phyloP scores from a whole-genome alignment of 2,888 invertebrate species.

The Onchidella celtica region DNA sequence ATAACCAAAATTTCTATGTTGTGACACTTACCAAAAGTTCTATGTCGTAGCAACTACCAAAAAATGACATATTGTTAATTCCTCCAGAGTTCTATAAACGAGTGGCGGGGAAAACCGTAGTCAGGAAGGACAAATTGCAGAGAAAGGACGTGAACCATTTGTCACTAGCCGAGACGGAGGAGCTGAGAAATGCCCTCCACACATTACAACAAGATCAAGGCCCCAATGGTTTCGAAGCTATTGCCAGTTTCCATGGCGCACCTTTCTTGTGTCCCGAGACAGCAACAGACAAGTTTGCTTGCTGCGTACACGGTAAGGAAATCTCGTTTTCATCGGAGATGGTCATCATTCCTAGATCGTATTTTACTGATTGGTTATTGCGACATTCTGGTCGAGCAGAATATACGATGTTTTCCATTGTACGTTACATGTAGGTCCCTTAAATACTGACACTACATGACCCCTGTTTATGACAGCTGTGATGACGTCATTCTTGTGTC shows the following conservation, averaged over 20 bases:
- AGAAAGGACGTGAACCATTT: slow-evolving; percentile 51
- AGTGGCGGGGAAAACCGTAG: background rate
- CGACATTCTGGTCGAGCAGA: too few relatives aligned
- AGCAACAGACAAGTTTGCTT: slow-evolving; percentile 39
- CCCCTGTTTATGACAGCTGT: background rate
- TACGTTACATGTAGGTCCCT: too few relatives aligned
- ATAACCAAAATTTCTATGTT: too few relatives aligned
- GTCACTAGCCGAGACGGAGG: slow-evolving; percentile 46
- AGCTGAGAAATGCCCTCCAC: slow-evolving; percentile 49
- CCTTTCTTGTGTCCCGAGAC: slow-evolving; percentile 50
- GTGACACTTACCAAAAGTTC: too few relatives aligned
- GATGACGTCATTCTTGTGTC: background rate
- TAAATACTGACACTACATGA: background rate
- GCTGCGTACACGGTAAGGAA: slow-evolving; percentile 56
- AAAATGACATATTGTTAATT: too few relatives aligned
- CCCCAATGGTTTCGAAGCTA: slow-evolving; percentile 30
- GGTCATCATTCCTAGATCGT: too few relatives aligned
- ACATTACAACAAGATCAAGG: slow-evolving; percentile 47
- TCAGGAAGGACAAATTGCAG: background rate
- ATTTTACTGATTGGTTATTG: too few relatives aligned
- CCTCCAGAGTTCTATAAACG: slow-evolving; percentile 7
- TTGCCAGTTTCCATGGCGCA: slow-evolving; percentile 57
- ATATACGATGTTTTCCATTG: too few relatives aligned
- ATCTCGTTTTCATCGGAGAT: too few relatives aligned
- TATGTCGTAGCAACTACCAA: too few relatives aligned